Percentiles rank a stretch among this genome's conserved stretches.
phyloP scores from a whole-genome alignment of 2,888 invertebrate genomes.

The Petrolisthes manimaculis region DNA sequence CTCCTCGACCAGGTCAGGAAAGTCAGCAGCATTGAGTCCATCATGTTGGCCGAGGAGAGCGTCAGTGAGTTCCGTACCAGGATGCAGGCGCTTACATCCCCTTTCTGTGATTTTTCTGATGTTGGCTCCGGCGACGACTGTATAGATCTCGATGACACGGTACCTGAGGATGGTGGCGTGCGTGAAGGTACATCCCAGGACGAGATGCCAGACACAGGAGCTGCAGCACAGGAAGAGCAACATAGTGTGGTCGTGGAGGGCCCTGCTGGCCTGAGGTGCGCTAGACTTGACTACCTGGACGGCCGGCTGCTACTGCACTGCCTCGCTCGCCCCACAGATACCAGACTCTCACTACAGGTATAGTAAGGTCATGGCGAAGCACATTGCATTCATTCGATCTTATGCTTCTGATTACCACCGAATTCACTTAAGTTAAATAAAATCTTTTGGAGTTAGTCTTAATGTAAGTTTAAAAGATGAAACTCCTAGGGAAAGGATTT shows the following conservation, averaged over 20 bases:
- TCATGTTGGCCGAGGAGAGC: not conserved
- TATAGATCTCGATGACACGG: not conserved
- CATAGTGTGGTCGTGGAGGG: not conserved
- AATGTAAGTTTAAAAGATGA: no score
- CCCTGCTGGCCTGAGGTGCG: not conserved
- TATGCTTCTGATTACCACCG: not conserved
- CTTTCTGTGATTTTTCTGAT: not conserved
- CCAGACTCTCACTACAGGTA: slow-evolving; percentile 14
- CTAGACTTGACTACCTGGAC: not conserved
- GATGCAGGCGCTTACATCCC: not conserved
- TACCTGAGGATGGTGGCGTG: not conserved
- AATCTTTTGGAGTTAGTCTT: no score
- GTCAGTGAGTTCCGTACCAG: not conserved
- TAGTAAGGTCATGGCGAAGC: no score
- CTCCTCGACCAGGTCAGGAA: slow-evolving; percentile 3
- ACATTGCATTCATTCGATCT: not conserved
- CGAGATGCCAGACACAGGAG: no score
- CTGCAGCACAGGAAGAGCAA: not conserved
- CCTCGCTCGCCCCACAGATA: not conserved
- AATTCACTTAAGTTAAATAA: no score
- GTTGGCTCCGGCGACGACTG: not conserved
- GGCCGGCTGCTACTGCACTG: slow-evolving; percentile 23
- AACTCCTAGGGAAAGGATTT: no score
- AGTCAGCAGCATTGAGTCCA: not conserved
- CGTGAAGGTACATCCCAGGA: not conserved